Base-by-base conservation (phyloP, 2,888 invertebrate genomes). In the Polyploca ridens region DNA sequence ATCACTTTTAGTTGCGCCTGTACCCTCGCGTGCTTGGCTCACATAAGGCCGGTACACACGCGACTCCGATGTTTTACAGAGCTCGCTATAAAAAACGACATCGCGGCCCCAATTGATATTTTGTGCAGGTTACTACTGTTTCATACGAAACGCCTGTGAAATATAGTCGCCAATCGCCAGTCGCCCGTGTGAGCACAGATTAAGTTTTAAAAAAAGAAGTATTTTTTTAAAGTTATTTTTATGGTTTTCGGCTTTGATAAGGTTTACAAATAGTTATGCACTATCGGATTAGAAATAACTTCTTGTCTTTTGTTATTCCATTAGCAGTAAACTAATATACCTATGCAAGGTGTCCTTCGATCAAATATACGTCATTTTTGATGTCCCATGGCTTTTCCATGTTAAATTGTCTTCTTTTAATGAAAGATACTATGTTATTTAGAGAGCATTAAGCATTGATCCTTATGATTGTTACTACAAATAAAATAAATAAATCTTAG, bases 91-190 rank as follows among this genome's bases (percentile, higher is more conserved):
- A 92, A 91, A 91, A 92, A 88, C 87, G 86, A 88, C 86, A 85
- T 76, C 74, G 71, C 77, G 80, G 77, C 79, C 87, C 86, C 91
- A 91, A 93, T 93, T 93, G 93, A 93, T 93, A 93, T 91, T 92
- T 90, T 85, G 87, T 86, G 81, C 83, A 77, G 78, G 75, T 79
- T 85, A 91, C 90, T 88, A 87, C 88, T 89, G 88, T 90, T 88
- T 84, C 83, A 81, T 83, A 78, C 74, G 71, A 70, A 73, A 72
- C 74, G 75, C 74, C 82, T 81, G 83, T 79, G 81, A 83, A 79
- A 81, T 76, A 73, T 69, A 66, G 70, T 71, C 66, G 58, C 66
- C 67, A 63, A 16, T 8, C 49, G 16, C 49, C 49, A 16, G n/a
- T 5, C 54, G 54, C 54, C 54, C 3, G 54, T 54, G 54, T 54